A percentile compares a stretch with the other conserved stretches of the same genome.
These are phyloP conservation scores for Peribatodes rhomboidaria DNA, from an alignment of 2,888 invertebrate genomes.

Conservation along the genomic window DNA sequence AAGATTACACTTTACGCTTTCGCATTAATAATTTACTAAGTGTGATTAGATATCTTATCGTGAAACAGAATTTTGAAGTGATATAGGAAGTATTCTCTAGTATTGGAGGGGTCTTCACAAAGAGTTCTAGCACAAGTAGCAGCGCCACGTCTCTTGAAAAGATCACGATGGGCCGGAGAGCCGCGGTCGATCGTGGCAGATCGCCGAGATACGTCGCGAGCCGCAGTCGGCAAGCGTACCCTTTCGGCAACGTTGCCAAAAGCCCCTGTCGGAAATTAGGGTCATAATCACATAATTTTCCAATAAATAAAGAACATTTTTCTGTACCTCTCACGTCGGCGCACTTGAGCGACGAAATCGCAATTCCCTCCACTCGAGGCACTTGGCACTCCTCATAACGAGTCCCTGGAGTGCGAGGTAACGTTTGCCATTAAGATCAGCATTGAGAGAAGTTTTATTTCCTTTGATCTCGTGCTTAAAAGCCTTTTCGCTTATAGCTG, in stretches of 20 bases:
- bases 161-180: conserved; percentile 66
- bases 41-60: conserved; percentile 12
- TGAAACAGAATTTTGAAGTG: conserved; percentile 9
- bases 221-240: conserved; percentile 51
- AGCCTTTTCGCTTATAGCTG: conserved; percentile 49
- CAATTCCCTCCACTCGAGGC: conserved; percentile 68
- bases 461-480: conserved; percentile 57
- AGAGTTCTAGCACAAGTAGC: conserved; percentile 49
- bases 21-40: background rate
- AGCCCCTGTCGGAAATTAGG: conserved; percentile 39
- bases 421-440: conserved; percentile 66
- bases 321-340: conserved; percentile 55
- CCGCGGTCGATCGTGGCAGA: conserved; percentile 69
- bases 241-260: conserved; percentile 40
- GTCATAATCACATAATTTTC: conserved; percentile 44
- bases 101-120: conserved; percentile 28
- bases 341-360: conserved; percentile 58
- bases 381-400: conserved; percentile 71
- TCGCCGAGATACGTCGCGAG: conserved; percentile 74
- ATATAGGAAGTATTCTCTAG: conserved; percentile 12
- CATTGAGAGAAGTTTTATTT: conserved; percentile 57
- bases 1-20: background rate
- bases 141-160: conserved; percentile 59
- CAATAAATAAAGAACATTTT: conserved; percentile 46
- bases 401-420: conserved; percentile 63